phyloP scores from a whole-genome alignment of 2,888 invertebrate genomes.

The Metellina segmentata region DNA sequence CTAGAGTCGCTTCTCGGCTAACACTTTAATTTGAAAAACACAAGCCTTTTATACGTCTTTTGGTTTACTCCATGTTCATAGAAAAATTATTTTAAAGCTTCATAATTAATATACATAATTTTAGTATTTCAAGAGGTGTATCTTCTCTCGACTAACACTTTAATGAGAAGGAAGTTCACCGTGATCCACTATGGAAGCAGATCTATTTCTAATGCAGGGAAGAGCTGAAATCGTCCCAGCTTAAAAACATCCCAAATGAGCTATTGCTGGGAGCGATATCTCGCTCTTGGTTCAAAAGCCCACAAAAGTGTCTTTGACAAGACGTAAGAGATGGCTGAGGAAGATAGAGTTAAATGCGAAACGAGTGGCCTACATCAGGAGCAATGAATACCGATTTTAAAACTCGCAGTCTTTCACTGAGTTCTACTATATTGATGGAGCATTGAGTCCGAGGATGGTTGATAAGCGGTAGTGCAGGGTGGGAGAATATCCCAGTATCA shows the following conservation, averaged over 20 bases:
- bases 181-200: too few relatives aligned
- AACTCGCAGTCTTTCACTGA: slow-evolving; percentile 48
- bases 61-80: too few relatives aligned
- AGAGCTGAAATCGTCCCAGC: neutral
- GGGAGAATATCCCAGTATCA: slow-evolving; percentile 38
- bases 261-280: slow-evolving; percentile 6
- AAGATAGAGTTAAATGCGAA: slow-evolving; percentile 60
- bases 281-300: slow-evolving; percentile 26
- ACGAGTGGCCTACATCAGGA: slow-evolving; percentile 50
- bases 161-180: too few relatives aligned
- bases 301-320: slow-evolving; percentile 44
- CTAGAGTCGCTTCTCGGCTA: too few relatives aligned
- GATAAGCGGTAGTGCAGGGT: slow-evolving; percentile 49
- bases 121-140: too few relatives aligned
- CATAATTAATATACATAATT: too few relatives aligned
- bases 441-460: slow-evolving; percentile 50
- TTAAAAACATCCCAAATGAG: slow-evolving; percentile 10
- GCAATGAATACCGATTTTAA: slow-evolving; percentile 67
- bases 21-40: too few relatives aligned
- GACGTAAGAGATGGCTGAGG: slow-evolving; percentile 44
- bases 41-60: too few relatives aligned
- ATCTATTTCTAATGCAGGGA: neutral
- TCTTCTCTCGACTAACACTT: too few relatives aligned
- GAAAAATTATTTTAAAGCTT: too few relatives aligned
- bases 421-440: slow-evolving; percentile 66